A percentile compares a stretch with the other conserved stretches of the same genome.
These are phyloP conservation scores for Hyperoodon ampullatus DNA, from an alignment of 2,113 vertebrate species.

Conservation along the genomic window DNA sequence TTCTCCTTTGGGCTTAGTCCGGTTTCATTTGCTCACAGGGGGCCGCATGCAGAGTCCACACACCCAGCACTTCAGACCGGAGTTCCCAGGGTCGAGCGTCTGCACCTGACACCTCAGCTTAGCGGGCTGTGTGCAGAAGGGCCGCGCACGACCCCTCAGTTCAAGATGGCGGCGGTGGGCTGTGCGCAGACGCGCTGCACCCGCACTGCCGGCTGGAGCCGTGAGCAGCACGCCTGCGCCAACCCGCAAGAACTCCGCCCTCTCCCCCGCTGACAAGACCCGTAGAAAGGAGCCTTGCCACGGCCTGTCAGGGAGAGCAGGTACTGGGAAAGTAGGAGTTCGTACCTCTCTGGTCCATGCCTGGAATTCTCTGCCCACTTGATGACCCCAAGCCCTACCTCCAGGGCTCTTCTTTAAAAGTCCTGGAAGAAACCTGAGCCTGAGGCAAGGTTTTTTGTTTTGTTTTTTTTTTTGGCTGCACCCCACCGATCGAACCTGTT, in stretches of 20 bases:
- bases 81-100: rapidly evolving
- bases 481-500: no score
- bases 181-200: neutral
- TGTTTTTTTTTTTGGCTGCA: neutral
- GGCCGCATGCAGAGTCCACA: neutral
- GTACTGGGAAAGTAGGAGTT: neutral
- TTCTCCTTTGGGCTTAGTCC: neutral
- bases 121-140: no score
- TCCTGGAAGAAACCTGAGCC: neutral
- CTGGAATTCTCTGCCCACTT: neutral
- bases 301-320: neutral
- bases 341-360: neutral
- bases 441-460: neutral
- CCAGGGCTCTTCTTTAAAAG: neutral
- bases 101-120: neutral
- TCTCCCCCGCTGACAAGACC: neutral
- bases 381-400: no score
- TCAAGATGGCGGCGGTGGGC: neutral
- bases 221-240: neutral
- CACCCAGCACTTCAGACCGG: rapidly evolving
- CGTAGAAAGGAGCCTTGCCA: no score
- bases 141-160: neutral
- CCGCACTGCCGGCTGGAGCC: neutral
- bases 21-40: neutral
- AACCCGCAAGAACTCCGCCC: neutral